phyloP scores from a whole-genome alignment of 53 echinoderm and acorn worm species.

The Apostichopus leukothele region DNA sequence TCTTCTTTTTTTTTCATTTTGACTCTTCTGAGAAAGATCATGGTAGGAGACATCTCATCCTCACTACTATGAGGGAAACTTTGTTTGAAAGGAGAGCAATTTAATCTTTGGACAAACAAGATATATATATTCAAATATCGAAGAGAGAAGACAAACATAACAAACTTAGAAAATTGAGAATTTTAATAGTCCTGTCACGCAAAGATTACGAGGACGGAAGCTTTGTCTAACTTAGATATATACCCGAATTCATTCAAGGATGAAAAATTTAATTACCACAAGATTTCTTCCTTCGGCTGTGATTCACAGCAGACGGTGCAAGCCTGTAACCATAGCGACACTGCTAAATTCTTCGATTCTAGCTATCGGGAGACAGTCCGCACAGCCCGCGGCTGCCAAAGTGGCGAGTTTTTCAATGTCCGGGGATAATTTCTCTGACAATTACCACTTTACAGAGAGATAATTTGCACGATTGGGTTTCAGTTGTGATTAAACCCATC shows the following conservation, averaged over 20 bases:
- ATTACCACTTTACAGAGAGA: background rate
- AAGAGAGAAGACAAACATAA: no score
- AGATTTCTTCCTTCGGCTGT: background rate
- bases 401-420: background rate
- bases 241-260: background rate
- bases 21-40: no score
- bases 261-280: slow-evolving; percentile 28
- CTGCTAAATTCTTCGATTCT: background rate
- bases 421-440: background rate
- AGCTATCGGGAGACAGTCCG: background rate
- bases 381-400: background rate
- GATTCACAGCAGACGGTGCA: slow-evolving; percentile 17
- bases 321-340: background rate
- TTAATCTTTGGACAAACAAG: no score
- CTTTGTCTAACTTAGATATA: background rate
- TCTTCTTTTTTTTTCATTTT: no score
- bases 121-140: no score
- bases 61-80: no score
- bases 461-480: background rate
- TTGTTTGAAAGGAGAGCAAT: no score
- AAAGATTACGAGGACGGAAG: background rate
- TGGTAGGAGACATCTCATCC: no score
- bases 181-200: background rate
- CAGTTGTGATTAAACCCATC: background rate
- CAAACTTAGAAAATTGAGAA: background rate